These are phyloP conservation scores for Pithecia hirsuta DNA, from an alignment of 2,797 vertebrate genomes.

Conservation along the genomic window DNA sequence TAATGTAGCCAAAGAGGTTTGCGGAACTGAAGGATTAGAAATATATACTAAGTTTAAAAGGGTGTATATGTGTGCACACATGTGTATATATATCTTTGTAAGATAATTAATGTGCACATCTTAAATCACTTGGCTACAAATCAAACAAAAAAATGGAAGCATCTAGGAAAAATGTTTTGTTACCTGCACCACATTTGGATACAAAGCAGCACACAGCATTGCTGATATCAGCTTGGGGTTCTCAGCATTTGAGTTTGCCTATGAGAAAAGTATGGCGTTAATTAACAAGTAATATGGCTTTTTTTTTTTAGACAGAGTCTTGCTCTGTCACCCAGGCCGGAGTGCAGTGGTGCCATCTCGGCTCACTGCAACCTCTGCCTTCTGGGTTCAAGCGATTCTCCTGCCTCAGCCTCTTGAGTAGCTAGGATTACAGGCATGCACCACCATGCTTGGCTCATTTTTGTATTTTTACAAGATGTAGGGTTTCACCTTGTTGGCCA, in stretches of 20 bases:
- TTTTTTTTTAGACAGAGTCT: not conserved
- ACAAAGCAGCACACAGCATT: constrained; percentile 97
- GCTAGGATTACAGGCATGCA: not conserved
- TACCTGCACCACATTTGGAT: constrained; percentile 99
- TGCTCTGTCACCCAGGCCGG: not conserved
- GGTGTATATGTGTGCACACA: not conserved
- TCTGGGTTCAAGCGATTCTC: not conserved
- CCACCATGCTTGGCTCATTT: not conserved
- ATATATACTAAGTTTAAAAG: not conserved
- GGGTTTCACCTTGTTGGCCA: not conserved
- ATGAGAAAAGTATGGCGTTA: constrained; percentile 52
- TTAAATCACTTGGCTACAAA: not conserved
- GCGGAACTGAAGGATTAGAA: not conserved
- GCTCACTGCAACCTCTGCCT: not conserved
- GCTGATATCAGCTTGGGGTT: constrained; percentile 96
- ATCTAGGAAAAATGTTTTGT: not conserved
- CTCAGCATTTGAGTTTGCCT: constrained; percentile 96
- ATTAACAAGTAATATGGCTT: not conserved
- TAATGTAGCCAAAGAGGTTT: not conserved
- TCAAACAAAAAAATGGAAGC: not conserved
- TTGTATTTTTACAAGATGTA: not conserved
- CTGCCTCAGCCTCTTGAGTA: not conserved
- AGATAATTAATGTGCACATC: not conserved
- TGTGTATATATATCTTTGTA: not conserved
- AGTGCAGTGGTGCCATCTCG: not conserved